Evolutionary conservation across 2,113 vertebrate genomes (phyloP), one percentile per base, ranked within the genome.

Genomic region (Ophiodon elongatus): DNA sequence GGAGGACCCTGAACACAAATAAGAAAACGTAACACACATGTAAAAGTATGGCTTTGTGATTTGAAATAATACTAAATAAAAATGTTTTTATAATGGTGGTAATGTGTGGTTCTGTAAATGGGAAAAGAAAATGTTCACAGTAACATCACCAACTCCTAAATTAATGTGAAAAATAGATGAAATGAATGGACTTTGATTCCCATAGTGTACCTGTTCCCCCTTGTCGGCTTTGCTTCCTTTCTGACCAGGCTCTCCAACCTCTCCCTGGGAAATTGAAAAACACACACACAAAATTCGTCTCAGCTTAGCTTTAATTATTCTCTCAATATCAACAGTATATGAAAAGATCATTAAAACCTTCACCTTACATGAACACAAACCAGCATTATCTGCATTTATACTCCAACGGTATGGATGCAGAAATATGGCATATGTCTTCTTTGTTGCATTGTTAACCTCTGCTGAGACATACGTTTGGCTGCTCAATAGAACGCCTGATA

Each of bases 151-250:
- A 70, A 43, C 19, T 50, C 14, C 33, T 74, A 59, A 63, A 69
- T 67, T 11, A 76, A 33, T 60, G 33, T n/a, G 29, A 33, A 57
- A 39, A 25, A 33, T 35, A 6, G 15, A 17, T 45, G 15, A 13
- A 33, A 14, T n/a, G 1, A n/a, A 60, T 31, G n/a, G 19, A 66
- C 27, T 59, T 29, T 0, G 11, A 6, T 45, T 45, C 39, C 57
- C 0, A 63, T 41, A 64, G 62, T 96, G 93, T 79, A 99, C 98
- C 3, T 98, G 98, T 93, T 99, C 98, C 91, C 98, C 98, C 87
- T 99, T 99, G 94, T 98, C 97, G 0, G 96, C 98, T 93, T 99
- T 99, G 87, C 97, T 97, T 83, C 98, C 98, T 92, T 99, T 99
- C 89, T 99, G 98, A 66, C 98, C 98, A 0, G 97, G 97, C 92